Percentiles rank a stretch among this genome's conserved stretches.
Conservation (phyloP, 23 tunicate genomes). For the Oikopleura dioica region DNA sequence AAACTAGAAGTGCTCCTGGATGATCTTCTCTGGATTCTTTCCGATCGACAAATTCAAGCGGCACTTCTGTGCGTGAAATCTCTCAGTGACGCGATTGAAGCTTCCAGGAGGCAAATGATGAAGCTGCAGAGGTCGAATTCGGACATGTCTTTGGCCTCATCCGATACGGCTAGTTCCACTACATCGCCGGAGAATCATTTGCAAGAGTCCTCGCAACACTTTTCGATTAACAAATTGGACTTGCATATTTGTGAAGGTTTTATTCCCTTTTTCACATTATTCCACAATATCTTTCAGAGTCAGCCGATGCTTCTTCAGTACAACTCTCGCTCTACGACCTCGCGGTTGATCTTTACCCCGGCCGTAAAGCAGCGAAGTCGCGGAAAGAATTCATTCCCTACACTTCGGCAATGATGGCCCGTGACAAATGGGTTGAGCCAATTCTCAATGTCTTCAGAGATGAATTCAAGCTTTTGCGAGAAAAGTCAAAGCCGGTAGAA, state of each 20-base stretch:
- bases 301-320: slow-evolving; percentile 47
- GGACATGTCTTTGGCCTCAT: neutral
- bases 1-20: slow-evolving; percentile 37
- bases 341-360: slow-evolving; percentile 52
- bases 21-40: slow-evolving; percentile 69
- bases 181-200: slow-evolving; percentile 19
- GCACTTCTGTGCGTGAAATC: slow-evolving; percentile 70
- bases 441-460: slow-evolving; percentile 34
- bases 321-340: slow-evolving; percentile 24
- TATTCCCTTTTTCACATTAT: neutral
- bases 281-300: slow-evolving; percentile 25
- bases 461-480: slow-evolving; percentile 14
- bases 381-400: slow-evolving; percentile 37
- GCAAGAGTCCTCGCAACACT: slow-evolving; percentile 45
- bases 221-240: slow-evolving; percentile 43
- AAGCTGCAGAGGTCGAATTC: slow-evolving; percentile 14
- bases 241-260: slow-evolving; percentile 53
- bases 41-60: slow-evolving; percentile 85
- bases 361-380: slow-evolving; percentile 50
- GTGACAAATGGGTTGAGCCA: slow-evolving; percentile 74
- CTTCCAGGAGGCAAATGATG: slow-evolving; percentile 25
- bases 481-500: neutral
- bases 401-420: slow-evolving; percentile 19
- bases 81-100: slow-evolving; percentile 44
- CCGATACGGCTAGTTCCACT: neutral